Percentiles rank a stretch among this genome's conserved stretches.
These are phyloP conservation scores for Tenthredo distinguenda DNA, from an alignment of 2,888 invertebrate genomes.

Conservation along the genomic window DNA sequence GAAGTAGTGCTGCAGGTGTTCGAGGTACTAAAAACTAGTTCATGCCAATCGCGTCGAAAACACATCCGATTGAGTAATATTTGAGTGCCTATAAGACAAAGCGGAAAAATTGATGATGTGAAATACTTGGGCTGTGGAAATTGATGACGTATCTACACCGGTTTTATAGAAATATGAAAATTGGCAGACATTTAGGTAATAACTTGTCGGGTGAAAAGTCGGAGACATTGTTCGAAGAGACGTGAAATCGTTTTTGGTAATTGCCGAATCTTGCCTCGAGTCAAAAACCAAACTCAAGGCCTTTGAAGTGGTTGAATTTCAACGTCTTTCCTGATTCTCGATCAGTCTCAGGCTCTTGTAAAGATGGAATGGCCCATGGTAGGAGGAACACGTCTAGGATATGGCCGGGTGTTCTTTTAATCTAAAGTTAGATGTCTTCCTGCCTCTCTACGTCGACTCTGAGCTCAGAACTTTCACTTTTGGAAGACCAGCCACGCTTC, in stretches of 20 bases:
- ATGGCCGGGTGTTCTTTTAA: conserved; percentile 21
- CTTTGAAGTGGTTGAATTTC: background rate
- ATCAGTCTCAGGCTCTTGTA: background rate
- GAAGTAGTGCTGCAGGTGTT: background rate
- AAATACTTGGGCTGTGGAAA: background rate
- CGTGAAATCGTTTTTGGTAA: background rate
- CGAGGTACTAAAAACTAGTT: background rate
- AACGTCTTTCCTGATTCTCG: background rate
- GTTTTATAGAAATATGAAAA: background rate
- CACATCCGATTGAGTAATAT: background rate
- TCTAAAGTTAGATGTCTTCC: conserved; percentile 16
- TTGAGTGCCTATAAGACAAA: background rate
- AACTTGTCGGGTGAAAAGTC: background rate
- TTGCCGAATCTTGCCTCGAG: conserved; percentile 2
- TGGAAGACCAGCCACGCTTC: conserved; percentile 55
- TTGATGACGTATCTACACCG: background rate
- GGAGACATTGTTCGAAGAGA: background rate
- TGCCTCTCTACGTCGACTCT: background rate
- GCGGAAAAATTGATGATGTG: background rate
- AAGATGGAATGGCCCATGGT: background rate
- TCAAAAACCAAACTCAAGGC: conserved; percentile 8
- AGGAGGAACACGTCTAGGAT: background rate
- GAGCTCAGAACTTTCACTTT: conserved; percentile 70
- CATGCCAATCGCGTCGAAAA: background rate
- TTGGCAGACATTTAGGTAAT: background rate